Base-by-base conservation (phyloP, 1,140 invertebrate species). In the Plectrocnemia conspersa region DNA sequence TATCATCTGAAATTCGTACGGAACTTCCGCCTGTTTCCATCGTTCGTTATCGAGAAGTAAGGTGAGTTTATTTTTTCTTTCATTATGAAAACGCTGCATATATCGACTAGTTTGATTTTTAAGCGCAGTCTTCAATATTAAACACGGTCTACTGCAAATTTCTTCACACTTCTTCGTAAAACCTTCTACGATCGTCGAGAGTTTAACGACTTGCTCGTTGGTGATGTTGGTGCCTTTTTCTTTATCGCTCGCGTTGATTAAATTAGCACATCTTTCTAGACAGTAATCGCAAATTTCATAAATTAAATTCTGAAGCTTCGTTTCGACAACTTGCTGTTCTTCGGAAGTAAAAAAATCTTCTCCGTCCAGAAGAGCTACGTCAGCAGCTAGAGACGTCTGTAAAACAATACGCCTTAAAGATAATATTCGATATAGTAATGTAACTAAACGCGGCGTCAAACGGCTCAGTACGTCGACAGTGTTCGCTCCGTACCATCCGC, bases 1-100 rank as follows among this genome's bases (percentile, higher is more conserved):
- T 40, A 96, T 76, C 52, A 75, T 77, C 72, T 97, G 93, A 68
- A 95, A 87, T 68, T 93, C 89, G 53, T 76, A 69, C 0, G 91
- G 87, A 35, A 98, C 88, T 62, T 95, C 89, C n/a, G 91, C 89
- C 63, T 88, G 82, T 67, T 89, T 92, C 95, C 96, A 99, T 44
- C 86, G 78, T 73, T 99, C 96, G 61, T 82, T 83, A 65, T 97
- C 94, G 27, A 99, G 73, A 27, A 94, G 79, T 53, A 86, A 64
- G 56, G 82, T 86, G 18, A 98, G 73, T 71, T 94, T 94, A 18
- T 79, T 83, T 69, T 91, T 91, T 35, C 89, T 76, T 65, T 95
- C 91, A 40, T 85, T 80, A 69, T 98, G 94, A 70, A 98, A 96
- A 64, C 85, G 82, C 63, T 90, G 85, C 33, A 97, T 86, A 77